Conservation (phyloP, 92 coral and sea anemone species). For the Umimayanthus chanpuru region DNA sequence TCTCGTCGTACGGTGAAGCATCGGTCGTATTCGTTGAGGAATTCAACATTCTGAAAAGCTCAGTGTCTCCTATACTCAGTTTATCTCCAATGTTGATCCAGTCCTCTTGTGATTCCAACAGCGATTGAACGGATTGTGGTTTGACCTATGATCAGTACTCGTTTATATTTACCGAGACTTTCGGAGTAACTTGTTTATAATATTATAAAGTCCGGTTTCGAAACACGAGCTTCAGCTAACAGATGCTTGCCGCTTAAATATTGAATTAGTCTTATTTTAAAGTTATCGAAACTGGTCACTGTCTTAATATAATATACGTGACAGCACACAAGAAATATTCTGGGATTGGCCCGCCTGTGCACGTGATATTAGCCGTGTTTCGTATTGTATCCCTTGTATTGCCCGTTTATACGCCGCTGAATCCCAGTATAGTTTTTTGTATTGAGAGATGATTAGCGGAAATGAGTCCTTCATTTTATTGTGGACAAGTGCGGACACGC, state of each 20-base stretch:
- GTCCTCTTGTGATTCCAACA: background rate
- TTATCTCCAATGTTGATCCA: background rate
- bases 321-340: background rate
- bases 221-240: background rate
- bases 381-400: background rate
- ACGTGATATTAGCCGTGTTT: conserved; percentile 10
- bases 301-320: conserved; percentile 11
- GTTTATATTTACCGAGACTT: background rate
- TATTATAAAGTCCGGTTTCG: background rate
- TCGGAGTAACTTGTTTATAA: background rate
- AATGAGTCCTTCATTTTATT: background rate
- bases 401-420: background rate
- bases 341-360: background rate
- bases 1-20: conserved; percentile 29
- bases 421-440: background rate
- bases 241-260: background rate
- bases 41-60: background rate
- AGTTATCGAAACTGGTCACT: background rate
- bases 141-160: background rate
- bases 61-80: no score
- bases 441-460: background rate
- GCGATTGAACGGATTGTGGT: background rate
- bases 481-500: background rate
- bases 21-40: conserved; percentile 23
- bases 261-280: background rate